Evolutionary conservation across 2,888 invertebrate genomes (phyloP).

Genomic region (Alentia gelatinosa): DNA sequence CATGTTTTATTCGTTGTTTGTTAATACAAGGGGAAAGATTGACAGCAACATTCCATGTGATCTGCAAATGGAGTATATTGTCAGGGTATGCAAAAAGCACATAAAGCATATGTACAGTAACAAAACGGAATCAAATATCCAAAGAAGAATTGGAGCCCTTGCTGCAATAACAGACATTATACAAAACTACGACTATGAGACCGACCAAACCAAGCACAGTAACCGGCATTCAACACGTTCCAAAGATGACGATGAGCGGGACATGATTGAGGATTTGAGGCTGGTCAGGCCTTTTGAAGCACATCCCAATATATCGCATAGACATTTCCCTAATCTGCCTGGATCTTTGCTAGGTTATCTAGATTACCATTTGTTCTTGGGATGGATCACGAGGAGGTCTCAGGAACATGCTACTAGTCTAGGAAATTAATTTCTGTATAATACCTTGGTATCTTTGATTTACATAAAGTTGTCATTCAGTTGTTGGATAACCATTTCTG

Average conservation of each 20-base stretch:
- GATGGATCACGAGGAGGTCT: too few species aligned
- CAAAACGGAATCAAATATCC: not conserved
- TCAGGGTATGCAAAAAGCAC: not conserved
- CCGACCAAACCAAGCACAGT: not conserved
- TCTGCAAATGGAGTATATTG: constrained; percentile 42
- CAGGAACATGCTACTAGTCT: too few species aligned
- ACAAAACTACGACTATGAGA: not conserved
- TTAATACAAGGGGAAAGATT: constrained; percentile 23
- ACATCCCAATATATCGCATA: not conserved
- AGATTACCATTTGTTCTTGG: too few species aligned
- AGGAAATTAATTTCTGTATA: too few species aligned
- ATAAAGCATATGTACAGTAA: not conserved
- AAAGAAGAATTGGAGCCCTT: not conserved
- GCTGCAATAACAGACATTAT: not conserved
- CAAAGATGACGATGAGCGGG: not conserved
- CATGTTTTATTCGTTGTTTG: constrained; percentile 39
- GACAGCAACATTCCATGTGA: constrained; percentile 38
- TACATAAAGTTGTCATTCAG: too few species aligned
- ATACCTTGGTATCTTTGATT: too few species aligned
- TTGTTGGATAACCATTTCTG: too few species aligned
- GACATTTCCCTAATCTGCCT: too few species aligned
- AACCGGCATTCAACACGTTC: not conserved
- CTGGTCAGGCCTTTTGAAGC: not conserved
- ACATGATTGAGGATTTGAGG: not conserved
- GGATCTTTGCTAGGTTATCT: too few species aligned